These are phyloP conservation scores for Heliconius sara DNA, from an alignment of 2,888 invertebrate species.

Conservation along the genomic window DNA sequence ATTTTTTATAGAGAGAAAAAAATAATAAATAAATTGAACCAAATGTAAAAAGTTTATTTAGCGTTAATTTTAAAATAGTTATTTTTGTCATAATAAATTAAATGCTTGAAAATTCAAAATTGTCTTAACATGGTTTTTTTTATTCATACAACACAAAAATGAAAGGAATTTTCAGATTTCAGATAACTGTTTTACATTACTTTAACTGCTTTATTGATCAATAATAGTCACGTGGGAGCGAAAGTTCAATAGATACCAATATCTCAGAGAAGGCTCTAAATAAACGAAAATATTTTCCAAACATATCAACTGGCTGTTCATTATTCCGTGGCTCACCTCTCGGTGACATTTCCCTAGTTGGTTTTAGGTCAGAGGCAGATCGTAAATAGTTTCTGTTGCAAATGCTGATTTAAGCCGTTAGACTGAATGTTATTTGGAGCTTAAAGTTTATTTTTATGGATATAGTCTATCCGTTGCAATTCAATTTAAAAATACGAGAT, in stretches of 20 bases:
- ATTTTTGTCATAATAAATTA: too few species aligned
- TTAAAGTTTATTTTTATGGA: constrained; percentile 54
- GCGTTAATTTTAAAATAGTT: too few species aligned
- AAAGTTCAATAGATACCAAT: neutral
- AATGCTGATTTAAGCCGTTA: constrained; percentile 25
- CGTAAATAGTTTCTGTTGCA: constrained; percentile 28
- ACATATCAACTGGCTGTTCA: constrained; percentile 17
- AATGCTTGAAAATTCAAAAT: too few species aligned
- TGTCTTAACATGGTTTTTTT: too few species aligned
- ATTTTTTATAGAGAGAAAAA: too few species aligned
- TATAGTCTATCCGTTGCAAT: neutral
- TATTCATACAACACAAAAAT: neutral
- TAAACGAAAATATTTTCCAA: neutral
- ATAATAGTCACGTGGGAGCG: neutral
- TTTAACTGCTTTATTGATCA: too few species aligned
- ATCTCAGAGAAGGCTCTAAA: neutral
- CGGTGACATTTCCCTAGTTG: constrained; percentile 60
- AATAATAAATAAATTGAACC: too few species aligned
- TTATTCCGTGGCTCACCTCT: constrained; percentile 51
- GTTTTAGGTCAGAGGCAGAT: constrained; percentile 57
- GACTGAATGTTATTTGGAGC: constrained; percentile 52
- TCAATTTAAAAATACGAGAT: neutral
- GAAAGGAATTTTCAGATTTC: neutral
- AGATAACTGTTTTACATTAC: too few species aligned
- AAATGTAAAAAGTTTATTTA: too few species aligned